phyloP scores from a whole-genome alignment of 2,888 invertebrate genomes.

The Drosophila trichaetosa region DNA sequence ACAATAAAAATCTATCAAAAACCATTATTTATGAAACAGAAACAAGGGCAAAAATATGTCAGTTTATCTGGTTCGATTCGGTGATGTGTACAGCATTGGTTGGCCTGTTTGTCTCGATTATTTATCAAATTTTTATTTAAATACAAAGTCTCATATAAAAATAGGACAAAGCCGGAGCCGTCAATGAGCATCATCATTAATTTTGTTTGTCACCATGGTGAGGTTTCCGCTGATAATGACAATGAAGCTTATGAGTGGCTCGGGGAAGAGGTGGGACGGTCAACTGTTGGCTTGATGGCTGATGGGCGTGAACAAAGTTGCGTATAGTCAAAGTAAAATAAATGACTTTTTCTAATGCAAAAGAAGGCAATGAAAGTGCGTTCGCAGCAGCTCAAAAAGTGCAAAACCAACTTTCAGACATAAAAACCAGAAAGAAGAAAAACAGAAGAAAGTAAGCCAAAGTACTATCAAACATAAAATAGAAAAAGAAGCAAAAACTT shows the following conservation, averaged over 20 bases:
- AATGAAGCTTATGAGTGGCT: conserved; percentile 34
- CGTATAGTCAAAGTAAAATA: conserved; percentile 51
- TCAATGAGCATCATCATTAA: conserved; percentile 69
- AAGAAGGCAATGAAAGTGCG: conserved; percentile 43
- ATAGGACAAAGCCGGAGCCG: conserved; percentile 34
- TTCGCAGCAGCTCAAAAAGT: conserved; percentile 23
- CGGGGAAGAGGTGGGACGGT: neutral
- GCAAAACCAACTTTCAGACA: conserved; percentile 20
- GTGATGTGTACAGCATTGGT: conserved; percentile 6
- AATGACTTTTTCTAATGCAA: conserved; percentile 49
- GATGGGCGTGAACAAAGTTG: conserved; percentile 63
- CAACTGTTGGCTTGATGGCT: neutral
- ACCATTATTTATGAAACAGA: conserved; percentile 58
- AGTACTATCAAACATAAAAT: conserved; percentile 2
- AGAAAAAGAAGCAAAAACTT: conserved; percentile 20
- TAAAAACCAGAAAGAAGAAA: neutral
- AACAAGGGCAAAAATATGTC: conserved; percentile 46
- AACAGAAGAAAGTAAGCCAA: neutral
- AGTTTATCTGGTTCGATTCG: conserved; percentile 45
- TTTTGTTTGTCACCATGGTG: conserved; percentile 66
- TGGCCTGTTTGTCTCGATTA: conserved; percentile 32
- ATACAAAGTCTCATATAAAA: conserved; percentile 39
- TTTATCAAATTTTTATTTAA: conserved; percentile 80
- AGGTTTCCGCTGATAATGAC: conserved; percentile 57
- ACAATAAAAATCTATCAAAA: conserved; percentile 69